Percentiles rank a stretch among this genome's conserved stretches.
Evolutionary conservation across 37 sponge, comb jelly and placozoan genomes (phyloP).

Genomic region (Halisarca cf. caerulea): DNA sequence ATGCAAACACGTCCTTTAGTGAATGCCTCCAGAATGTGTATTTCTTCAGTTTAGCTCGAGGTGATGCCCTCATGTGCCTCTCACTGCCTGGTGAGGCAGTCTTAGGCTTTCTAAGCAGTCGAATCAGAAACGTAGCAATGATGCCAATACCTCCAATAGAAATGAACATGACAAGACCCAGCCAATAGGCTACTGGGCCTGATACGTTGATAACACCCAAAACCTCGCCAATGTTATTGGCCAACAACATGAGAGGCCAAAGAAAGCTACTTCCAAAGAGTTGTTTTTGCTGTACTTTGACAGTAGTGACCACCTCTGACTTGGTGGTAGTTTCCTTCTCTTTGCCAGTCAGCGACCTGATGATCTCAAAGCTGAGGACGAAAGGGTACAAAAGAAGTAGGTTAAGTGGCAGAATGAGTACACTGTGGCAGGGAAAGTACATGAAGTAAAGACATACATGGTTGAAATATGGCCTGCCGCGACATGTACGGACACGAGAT

Average conservation of each 20-base stretch:
- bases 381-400: too few species aligned
- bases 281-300: neutral
- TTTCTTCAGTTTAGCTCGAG: neutral
- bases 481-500: too few species aligned
- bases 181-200: neutral
- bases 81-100: neutral
- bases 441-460: too few species aligned
- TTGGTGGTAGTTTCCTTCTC: too few species aligned
- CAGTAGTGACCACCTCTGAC: neutral
- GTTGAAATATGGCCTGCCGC: too few species aligned
- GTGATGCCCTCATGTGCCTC: neutral
- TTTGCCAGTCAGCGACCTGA: too few species aligned
- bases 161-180: neutral
- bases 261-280: neutral
- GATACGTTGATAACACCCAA: neutral
- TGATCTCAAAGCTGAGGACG: too few species aligned
- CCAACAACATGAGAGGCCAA: slow-evolving; percentile 1
- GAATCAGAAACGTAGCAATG: neutral
- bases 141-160: neutral
- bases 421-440: too few species aligned
- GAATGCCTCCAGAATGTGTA: neutral
- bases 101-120: neutral
- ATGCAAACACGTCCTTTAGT: neutral
- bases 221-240: slow-evolving; percentile 4
- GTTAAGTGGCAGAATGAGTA: too few species aligned